Evolutionary conservation across 2,113 vertebrate genomes (phyloP), one percentile per base, ranked within the genome.

Genomic region (Trematocara variabile): DNA sequence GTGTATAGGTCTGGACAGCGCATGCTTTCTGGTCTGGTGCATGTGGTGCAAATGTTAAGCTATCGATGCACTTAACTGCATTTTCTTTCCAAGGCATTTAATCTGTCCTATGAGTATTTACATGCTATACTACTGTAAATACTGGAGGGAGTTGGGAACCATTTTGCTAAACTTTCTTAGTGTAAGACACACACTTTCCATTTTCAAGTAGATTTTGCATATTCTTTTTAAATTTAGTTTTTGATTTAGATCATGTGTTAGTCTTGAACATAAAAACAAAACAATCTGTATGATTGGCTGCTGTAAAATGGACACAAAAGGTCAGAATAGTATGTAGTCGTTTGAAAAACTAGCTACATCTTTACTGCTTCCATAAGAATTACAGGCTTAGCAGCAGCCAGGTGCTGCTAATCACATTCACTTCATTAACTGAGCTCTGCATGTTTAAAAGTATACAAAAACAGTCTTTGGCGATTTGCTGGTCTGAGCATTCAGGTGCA

Each of bases 261-360:
- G 54, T 14, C 4, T 56, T 56, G 1, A 55, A 56, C 6, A 14
- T 56, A 28, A 55, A 14, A 55, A 14, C 4, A 14, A 56, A 28
- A 28, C 54, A 0, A 8, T 56, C 55, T 58, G 28, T 34, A n/a
- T 18, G 28, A 34, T 60, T 60, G 30, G 8, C 16, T 60, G 56
- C 5, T 34, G 8, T 60, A 60, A 60, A 60, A 60, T 6, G 16
- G 9, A 0, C 0, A 16, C 58, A 63, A 0, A 63, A 0, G 0
- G 6, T 63, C 18, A 37, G 33, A 63, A n/a, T 37, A 2, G 18
- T 63, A 37, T 37, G 58, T 18, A 63, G 33, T 63, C 0, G 6
- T 37, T 20, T 63, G 58, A 63, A 37, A 12, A 37, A 63, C 33
- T 0, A 37, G 18, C 58, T 37, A n/a, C 58, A 63, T 30, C 8